These are phyloP conservation scores for Otocyon megalotis DNA, from an alignment of 2,113 vertebrate species.

Conservation along the genomic window DNA sequence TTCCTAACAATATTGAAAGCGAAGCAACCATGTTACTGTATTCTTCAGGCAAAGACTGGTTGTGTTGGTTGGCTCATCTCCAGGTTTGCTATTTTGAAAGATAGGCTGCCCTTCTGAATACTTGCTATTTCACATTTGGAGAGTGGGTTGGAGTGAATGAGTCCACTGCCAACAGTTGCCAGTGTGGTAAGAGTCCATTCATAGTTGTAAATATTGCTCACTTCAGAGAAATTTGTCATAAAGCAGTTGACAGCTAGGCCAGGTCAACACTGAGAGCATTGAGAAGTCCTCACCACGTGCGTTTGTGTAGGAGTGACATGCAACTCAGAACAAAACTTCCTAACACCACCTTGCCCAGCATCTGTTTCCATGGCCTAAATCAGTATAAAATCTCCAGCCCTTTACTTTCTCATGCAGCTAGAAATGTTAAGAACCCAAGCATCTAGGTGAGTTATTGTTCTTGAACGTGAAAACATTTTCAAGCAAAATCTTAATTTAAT, in stretches of 20 bases:
- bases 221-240: not conserved
- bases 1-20: not conserved
- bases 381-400: not conserved
- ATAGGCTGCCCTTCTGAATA: not conserved
- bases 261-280: accelerated
- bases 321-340: not conserved
- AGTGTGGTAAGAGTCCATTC: not conserved
- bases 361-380: not conserved
- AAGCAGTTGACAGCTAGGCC: too few relatives aligned
- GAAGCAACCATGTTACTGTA: accelerated
- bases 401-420: not conserved
- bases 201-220: not conserved
- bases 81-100: not conserved
- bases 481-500: not conserved
- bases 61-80: not conserved
- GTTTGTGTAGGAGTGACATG: not conserved
- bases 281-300: accelerated
- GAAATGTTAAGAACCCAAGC: not conserved
- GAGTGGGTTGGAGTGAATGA: not conserved
- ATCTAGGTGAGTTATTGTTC: not conserved
- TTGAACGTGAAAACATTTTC: not conserved
- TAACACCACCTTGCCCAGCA: not conserved
- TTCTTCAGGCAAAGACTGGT: not conserved
- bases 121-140: not conserved
- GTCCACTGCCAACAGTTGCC: not conserved